Base-by-base conservation (phyloP, 2,797 vertebrate genomes). In the Oreochromis mossambicus region DNA sequence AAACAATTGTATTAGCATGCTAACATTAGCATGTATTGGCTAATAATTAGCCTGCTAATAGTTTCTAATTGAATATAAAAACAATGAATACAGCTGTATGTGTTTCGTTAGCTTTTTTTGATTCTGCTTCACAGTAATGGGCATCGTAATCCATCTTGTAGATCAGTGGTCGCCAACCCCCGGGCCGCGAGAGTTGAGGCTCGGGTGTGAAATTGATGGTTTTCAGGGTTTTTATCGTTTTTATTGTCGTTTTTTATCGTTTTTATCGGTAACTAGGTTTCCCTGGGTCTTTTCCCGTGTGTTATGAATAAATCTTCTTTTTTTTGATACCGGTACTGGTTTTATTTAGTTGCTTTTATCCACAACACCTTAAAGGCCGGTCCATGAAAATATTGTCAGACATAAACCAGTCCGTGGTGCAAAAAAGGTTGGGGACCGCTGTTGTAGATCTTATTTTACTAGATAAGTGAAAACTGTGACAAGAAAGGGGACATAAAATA, bases 221-320 rank as follows among this genome's bases (percentile, higher is more conserved):
- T 61, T 61, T 61, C 29, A 61, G 29, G 56, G 29, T 19, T 61
- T 58, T 58, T 6, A 4, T 32, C 0, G 0, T 4, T 17, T 56
- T 56, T 29, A 9, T 15, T 56, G 1, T 29, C 29, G 4, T 1
- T 54, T 1, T 55, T 24, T 1, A 17, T 19, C 4, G 7, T 19
- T 50, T 51, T 55, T 8, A 29, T 9, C 1, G 0, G 34, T 58
- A 32, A 58, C 14, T 32, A 0, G 0, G 55, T 0, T 58, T 58
- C 26, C 26, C 29, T 34, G 15, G 5, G 5, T 61, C 29, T 61
- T 61, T 58, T 6, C 55, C 15, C 2, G 5, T 58, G 29, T 34
- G 5, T 61, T 61, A 7, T 34, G 56, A 61, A 61, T 34, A 61
- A 19, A 19, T 61, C 9, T 61, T 34, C 26, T 61, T 4, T 61